A percentile compares a stretch with the other conserved stretches of the same genome.
phyloP scores from a whole-genome alignment of 1,140 invertebrate genomes.

The Nymphalis io region DNA sequence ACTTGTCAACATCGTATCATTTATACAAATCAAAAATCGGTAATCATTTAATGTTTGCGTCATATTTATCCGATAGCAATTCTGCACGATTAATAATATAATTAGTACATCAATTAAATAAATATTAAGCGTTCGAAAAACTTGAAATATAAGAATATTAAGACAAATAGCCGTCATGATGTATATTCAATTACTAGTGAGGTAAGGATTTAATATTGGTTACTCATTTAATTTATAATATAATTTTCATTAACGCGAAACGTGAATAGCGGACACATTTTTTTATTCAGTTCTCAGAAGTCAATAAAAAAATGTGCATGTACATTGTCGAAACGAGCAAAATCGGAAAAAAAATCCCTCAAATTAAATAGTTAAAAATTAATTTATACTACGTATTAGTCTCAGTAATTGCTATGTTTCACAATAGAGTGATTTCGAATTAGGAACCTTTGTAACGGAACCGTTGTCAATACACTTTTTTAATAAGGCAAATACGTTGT shows the following conservation, averaged over 20 bases:
- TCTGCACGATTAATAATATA: constrained; percentile 1
- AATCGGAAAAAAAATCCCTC: neutral
- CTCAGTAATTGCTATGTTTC: neutral
- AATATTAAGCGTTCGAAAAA: too few species aligned
- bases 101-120: neutral
- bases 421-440: neutral
- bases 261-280: neutral
- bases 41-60: neutral
- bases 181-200: too few species aligned
- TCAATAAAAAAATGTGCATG: too few species aligned
- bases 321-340: neutral
- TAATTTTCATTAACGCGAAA: too few species aligned
- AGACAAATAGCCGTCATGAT: too few species aligned
- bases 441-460: neutral
- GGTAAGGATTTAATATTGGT: too few species aligned
- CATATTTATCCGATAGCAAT: neutral
- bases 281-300: neutral
- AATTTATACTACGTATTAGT: neutral
- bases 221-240: too few species aligned
- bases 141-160: too few species aligned
- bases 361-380: neutral
- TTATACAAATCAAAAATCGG: neutral
- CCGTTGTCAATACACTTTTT: neutral
- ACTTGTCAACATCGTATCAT: neutral
- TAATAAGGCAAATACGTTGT: neutral